phyloP scores from a whole-genome alignment of 2,797 vertebrate genomes.

The Mareca penelope region DNA sequence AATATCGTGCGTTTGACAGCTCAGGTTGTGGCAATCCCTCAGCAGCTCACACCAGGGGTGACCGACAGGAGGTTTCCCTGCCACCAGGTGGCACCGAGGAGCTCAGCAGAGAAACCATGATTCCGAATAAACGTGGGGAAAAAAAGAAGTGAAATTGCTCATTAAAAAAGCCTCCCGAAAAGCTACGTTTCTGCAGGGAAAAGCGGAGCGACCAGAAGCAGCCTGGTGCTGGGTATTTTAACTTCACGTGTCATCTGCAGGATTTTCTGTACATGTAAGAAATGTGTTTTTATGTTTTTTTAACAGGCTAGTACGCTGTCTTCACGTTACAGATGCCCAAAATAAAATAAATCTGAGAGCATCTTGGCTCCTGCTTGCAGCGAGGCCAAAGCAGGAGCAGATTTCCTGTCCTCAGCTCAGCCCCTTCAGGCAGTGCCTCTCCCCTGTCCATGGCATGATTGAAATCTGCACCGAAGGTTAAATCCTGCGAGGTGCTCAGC shows the following conservation, averaged over 20 bases:
- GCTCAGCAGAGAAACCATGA: neutral
- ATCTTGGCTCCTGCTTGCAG: neutral
- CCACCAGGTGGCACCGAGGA: slow-evolving; percentile 57
- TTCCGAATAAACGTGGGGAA: accelerated
- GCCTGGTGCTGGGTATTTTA: neutral
- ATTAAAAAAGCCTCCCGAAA: neutral
- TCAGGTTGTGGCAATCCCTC: neutral
- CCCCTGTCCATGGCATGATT: neutral
- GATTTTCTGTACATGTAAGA: neutral
- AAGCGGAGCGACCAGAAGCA: neutral
- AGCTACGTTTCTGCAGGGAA: neutral
- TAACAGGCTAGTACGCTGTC: neutral
- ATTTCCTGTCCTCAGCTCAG: neutral
- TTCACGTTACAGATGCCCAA: neutral
- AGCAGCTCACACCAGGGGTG: neutral
- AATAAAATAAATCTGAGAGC: neutral
- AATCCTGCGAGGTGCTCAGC: neutral
- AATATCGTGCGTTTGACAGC: neutral
- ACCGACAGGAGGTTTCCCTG: neutral
- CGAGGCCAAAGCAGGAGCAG: neutral
- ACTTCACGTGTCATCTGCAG: neutral
- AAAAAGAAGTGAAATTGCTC: neutral
- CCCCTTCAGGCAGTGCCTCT: neutral
- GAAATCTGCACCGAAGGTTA: neutral
- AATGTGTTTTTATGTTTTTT: neutral